Base-by-base conservation (phyloP, 2,888 invertebrate genomes). In the Leucania comma region DNA sequence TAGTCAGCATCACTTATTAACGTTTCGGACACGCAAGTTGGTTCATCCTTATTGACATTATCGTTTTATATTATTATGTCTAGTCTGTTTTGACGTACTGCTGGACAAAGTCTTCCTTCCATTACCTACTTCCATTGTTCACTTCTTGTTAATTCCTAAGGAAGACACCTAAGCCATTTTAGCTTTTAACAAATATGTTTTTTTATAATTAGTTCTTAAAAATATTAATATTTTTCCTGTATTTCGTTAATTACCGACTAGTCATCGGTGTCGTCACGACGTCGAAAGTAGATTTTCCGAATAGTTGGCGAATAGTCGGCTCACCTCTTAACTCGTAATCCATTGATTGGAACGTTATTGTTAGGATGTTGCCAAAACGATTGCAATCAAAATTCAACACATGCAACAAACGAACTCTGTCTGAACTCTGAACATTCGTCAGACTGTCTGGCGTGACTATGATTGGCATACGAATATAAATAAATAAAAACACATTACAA, bases 361-460 rank as follows among this genome's bases (percentile, higher is more conserved):
- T 51, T 57, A 3, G 3, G 20, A 1, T 6, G 17, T 14, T 59
- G 78, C 78, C 78, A 73, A 78, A 26, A 38, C 9, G 26, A 56
- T 68, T 17, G n/a, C 17, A 17, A 68, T 56, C 54, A 77, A n/a
- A 24, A 70, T 70, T 56, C 22, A 59, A 48, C 59, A 54, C 59
- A 59, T 54, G 48, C 38, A 54, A 42, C 20, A 3, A 67, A 75
- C 20, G 5, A 67, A 75, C n/a, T 56, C 20, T 53, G 68, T 51
- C 12, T 26, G 29, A 68, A 58, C 29, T 29, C 46, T 54, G 12
- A 46, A 62, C 24, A 17, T 17, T 35, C 29, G 77, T 48, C 69
- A 72, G 56, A 57, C 69, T 22, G 56, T 57, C 77, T 68, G 56
- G 50, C 42, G 32, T n/a, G 29, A 26, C 26, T 42, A 20, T 38